phyloP scores from a whole-genome alignment of 1,140 invertebrate species.

The Ectropis grisescens region DNA sequence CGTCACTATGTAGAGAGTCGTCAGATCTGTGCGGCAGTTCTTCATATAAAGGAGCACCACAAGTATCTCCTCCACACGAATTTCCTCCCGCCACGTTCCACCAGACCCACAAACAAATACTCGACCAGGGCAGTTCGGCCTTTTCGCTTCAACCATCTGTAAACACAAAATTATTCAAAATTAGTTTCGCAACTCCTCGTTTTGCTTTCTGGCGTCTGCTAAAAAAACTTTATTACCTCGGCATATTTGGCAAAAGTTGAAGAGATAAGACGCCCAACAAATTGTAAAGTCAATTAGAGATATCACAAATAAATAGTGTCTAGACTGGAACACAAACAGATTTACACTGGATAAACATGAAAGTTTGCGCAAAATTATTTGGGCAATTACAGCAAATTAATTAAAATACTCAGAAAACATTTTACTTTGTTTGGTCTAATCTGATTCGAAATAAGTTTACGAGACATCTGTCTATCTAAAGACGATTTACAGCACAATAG shows the following conservation, averaged over 20 bases:
- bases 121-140: slow-evolving; percentile 49
- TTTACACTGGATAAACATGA: slow-evolving; percentile 1
- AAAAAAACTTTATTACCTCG: too few species aligned
- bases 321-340: slow-evolving; percentile 1
- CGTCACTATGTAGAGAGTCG: slow-evolving; percentile 62
- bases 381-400: too few species aligned
- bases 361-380: slow-evolving; percentile 1
- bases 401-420: too few species aligned
- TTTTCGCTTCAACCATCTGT: slow-evolving; percentile 62
- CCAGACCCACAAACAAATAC: slow-evolving; percentile 56
- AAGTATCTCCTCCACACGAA: slow-evolving; percentile 44
- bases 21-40: slow-evolving; percentile 60
- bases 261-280: background rate
- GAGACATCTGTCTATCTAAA: too few species aligned
- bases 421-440: too few species aligned
- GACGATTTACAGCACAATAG: too few species aligned
- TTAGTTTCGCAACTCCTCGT: too few species aligned
- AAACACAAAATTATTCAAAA: slow-evolving; percentile 10
- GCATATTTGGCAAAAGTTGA: too few species aligned
- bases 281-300: slow-evolving; percentile 11
- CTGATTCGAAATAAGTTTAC: too few species aligned
- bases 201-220: too few species aligned
- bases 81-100: slow-evolving; percentile 49
- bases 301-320: background rate
- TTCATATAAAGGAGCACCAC: slow-evolving; percentile 61